A percentile compares a stretch with the other conserved stretches of the same genome.
phyloP scores from a whole-genome alignment of 2,797 vertebrate species.

The Oophaga sylvatica region DNA sequence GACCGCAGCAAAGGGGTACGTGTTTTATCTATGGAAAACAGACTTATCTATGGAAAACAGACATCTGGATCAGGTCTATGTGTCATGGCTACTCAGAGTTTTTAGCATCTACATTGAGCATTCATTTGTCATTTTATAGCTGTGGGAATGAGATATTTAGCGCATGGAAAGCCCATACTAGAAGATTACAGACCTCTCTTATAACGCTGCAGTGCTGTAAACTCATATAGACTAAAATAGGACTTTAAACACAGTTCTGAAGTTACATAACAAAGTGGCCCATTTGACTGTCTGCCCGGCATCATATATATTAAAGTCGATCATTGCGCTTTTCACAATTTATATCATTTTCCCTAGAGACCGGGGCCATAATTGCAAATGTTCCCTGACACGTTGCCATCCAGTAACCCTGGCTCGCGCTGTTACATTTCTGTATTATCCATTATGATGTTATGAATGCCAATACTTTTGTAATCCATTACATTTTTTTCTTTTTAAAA shows the following conservation, averaged over 20 bases:
- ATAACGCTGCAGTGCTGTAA: background rate
- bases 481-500: constrained; percentile 11
- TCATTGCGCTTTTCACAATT: constrained; percentile 23
- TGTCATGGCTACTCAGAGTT: no score
- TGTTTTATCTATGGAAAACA: no score
- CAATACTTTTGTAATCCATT: constrained; percentile 37
- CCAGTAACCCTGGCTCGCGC: constrained; percentile 25
- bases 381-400: constrained; percentile 31
- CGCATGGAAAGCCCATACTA: background rate
- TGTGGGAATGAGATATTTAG: background rate
- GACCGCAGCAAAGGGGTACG: no score
- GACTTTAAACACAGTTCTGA: background rate
- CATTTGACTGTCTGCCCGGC: background rate
- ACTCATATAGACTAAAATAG: background rate
- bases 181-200: background rate
- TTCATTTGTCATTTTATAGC: background rate
- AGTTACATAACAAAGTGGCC: constrained; percentile 11
- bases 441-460: constrained; percentile 37
- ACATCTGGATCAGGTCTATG: no score
- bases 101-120: no score
- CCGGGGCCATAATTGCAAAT: constrained; percentile 24
- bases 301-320: constrained; percentile 15
- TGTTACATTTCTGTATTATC: constrained; percentile 7
- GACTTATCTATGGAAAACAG: no score
- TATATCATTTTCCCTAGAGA: constrained; percentile 22